phyloP scores from a whole-genome alignment of 2,888 invertebrate species.

The Oegoconia quadripuncta region DNA sequence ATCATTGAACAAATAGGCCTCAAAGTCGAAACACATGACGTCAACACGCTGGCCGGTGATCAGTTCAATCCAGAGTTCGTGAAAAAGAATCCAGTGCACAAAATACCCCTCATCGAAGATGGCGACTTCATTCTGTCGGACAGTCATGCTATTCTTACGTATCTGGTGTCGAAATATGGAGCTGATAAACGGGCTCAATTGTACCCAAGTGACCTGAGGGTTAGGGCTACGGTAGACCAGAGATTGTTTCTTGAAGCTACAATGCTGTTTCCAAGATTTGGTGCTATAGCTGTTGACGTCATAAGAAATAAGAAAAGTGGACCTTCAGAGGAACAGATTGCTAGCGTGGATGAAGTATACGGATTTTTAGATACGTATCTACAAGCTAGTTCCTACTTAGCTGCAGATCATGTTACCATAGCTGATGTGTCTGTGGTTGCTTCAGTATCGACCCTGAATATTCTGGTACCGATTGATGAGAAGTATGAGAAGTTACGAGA shows the following conservation, averaged over 20 bases:
- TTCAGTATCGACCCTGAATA: slow-evolving; percentile 30
- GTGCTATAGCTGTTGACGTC: slow-evolving; percentile 13
- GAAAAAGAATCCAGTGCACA: slow-evolving; percentile 40
- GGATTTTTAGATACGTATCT: slow-evolving; percentile 39
- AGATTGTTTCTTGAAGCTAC: slow-evolving; percentile 37
- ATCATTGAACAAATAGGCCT: slow-evolving; percentile 33
- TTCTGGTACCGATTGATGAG: slow-evolving; percentile 29
- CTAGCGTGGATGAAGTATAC: slow-evolving; percentile 31
- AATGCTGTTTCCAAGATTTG: slow-evolving; percentile 27
- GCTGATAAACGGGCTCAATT: slow-evolving; percentile 31
- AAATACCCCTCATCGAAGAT: slow-evolving; percentile 43
- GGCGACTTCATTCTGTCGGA: slow-evolving; percentile 38
- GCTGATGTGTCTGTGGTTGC: slow-evolving; percentile 42
- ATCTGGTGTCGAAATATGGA: slow-evolving; percentile 45
- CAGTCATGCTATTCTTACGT: slow-evolving; percentile 44
- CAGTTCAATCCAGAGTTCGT: slow-evolving; percentile 33
- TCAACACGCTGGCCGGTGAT: slow-evolving; percentile 26
- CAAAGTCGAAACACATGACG: slow-evolving; percentile 25
- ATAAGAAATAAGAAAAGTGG: slow-evolving; percentile 17
- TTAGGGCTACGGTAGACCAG: slow-evolving; percentile 36
- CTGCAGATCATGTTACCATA: slow-evolving; percentile 33
- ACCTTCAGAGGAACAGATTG: slow-evolving; percentile 23
- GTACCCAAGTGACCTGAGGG: slow-evolving; percentile 36
- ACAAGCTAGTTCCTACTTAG: slow-evolving; percentile 29
- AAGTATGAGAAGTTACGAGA: slow-evolving; percentile 31